Evolutionary conservation across 2,113 vertebrate genomes (phyloP), one percentile per base, ranked within the genome.

Genomic region (Dipodomys spectabilis): DNA sequence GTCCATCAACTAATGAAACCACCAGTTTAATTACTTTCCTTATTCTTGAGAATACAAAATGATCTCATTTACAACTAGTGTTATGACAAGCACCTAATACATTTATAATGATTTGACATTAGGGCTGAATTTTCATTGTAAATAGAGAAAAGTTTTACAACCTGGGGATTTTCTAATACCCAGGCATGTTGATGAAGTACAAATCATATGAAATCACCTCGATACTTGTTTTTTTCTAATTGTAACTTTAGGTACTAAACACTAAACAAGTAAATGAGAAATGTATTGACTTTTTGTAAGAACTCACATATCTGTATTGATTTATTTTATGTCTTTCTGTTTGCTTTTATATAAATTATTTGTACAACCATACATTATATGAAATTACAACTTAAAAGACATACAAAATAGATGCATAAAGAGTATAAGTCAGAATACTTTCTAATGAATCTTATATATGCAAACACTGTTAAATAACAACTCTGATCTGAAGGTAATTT

Each of bases 21-120:
- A 85, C 71, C 45, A 92, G 86, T 94, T 82, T 94, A 95, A 96
- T 96, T 97, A 82, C 32, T 91, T 87, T 90, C 53, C 30, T 5
- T 3, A 69, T 75, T 88, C 90, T 92, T 45, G 60, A 93, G 95
- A 95, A 83, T n/a, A 75, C 82, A 86, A 92, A 94, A 93, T 84
- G 75, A 94, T n/a, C 84, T 82, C 73, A 93, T 95, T 94, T 92
- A 72, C 86, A 90, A 94, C 84, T 90, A 89, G 65, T 77, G 12
- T 86, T 96, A 92, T 96, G 91, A 85, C 65, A 80, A 86, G 2
- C 57, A 60, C 93, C 90, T 86, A 89, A 92, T 72, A 95, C 83
- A 97, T 78, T 87, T 82, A 83, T 11, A 87, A 88, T 88, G 45
- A 97, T 81, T 95, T 96, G 81, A 95, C 30, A 81, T 45, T 72